Evolutionary conservation across 2,797 vertebrate genomes (phyloP).

Genomic region (Podarcis lilfordi): DNA sequence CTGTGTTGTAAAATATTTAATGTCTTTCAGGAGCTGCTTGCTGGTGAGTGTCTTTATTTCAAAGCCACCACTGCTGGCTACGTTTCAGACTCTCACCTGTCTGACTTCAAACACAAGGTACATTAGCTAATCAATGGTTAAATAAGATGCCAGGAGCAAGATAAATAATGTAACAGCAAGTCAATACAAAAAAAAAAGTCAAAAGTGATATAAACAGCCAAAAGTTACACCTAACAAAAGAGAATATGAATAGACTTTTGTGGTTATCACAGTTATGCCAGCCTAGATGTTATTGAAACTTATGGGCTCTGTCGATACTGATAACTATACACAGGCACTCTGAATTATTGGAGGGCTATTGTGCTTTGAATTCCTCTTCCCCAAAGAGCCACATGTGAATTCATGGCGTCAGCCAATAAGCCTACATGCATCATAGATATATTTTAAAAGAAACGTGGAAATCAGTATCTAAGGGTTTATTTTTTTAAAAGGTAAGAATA

Average conservation of each 20-base stretch:
- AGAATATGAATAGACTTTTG: neutral
- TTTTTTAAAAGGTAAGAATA: constrained; percentile 6
- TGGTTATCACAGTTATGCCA: neutral
- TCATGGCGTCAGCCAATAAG: neutral
- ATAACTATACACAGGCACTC: neutral
- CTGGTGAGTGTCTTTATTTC: constrained; percentile 28
- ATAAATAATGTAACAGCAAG: constrained; percentile 37
- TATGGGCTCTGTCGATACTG: neutral
- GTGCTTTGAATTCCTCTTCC: constrained; percentile 30
- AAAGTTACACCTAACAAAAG: constrained; percentile 38
- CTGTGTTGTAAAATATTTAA: constrained; percentile 30
- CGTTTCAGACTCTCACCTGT: constrained; percentile 31
- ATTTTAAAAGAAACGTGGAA: neutral
- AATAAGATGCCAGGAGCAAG: constrained; percentile 35
- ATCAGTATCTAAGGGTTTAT: neutral
- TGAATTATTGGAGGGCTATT: neutral
- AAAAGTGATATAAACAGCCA: constrained; percentile 31
- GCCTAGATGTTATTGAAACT: constrained; percentile 12
- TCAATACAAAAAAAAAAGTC: neutral
- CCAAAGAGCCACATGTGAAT: constrained; percentile 16
- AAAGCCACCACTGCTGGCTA: constrained; percentile 14
- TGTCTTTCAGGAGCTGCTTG: constrained; percentile 25
- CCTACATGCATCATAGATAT: neutral
- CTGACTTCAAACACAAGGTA: constrained; percentile 19
- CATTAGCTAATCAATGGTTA: constrained; percentile 38